These are phyloP conservation scores for Spheniscus humboldti DNA, from an alignment of 2,797 vertebrate genomes.

Conservation along the genomic window DNA sequence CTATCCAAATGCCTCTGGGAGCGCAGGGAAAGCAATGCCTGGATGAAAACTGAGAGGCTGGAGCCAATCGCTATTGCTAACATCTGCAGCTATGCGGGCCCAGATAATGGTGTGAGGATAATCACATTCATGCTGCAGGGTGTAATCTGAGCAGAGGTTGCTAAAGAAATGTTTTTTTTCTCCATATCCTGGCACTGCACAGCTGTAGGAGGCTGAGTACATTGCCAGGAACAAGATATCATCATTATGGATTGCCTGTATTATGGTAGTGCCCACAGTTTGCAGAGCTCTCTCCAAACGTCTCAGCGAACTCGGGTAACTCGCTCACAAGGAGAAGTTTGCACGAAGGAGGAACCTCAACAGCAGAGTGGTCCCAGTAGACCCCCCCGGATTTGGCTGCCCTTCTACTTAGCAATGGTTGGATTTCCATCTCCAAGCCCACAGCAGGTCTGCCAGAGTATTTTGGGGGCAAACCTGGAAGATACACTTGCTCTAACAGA, in stretches of 20 bases:
- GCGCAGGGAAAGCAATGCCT: not conserved
- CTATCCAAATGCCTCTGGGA: not conserved
- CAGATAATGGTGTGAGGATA: constrained; percentile 24
- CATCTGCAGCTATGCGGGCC: constrained; percentile 26
- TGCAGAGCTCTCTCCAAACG: not conserved
- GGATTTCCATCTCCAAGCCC: not conserved
- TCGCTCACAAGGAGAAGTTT: not conserved
- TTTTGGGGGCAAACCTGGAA: not conserved
- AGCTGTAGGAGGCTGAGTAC: not conserved
- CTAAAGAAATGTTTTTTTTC: not conserved
- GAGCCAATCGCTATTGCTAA: constrained; percentile 26
- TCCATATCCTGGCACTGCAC: not conserved
- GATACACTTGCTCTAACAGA: not conserved
- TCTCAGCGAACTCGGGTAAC: not conserved
- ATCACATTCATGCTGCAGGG: not conserved
- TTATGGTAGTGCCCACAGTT: not conserved
- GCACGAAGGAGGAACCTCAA: not conserved
- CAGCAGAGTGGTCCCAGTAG: not conserved
- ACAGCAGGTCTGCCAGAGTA: not conserved
- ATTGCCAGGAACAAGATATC: not conserved
- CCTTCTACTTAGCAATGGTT: not conserved
- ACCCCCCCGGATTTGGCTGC: not conserved
- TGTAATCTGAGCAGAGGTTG: constrained; percentile 12
- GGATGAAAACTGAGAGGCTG: not conserved
- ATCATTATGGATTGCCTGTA: not conserved